Evolutionary conservation across 1,140 invertebrate species (phyloP).

Genomic region (Caenorhabditis briggsae): DNA sequence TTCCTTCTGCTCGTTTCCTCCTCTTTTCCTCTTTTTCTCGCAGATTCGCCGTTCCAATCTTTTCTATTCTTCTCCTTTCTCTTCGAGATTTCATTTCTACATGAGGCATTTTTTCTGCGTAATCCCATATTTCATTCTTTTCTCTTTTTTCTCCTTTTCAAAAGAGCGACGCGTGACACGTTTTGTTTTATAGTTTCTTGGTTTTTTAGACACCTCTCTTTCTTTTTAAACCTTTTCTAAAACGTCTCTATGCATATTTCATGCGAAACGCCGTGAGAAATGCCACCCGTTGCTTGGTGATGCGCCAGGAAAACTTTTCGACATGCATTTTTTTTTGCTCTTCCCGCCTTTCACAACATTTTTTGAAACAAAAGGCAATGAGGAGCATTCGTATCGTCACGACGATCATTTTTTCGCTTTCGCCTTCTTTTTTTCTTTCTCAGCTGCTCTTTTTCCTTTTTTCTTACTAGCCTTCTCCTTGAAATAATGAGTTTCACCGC

Average conservation of each 20-base stretch:
- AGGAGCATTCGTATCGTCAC: slow-evolving; percentile 23
- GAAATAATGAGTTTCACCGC: slow-evolving; percentile 24
- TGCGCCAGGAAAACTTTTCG: not conserved
- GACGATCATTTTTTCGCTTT: slow-evolving; percentile 3
- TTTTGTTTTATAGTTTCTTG: no score
- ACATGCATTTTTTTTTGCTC: not conserved
- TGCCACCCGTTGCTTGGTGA: slow-evolving; percentile 12
- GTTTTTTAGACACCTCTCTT: no score
- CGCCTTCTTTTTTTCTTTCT: not conserved
- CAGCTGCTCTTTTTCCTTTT: not conserved
- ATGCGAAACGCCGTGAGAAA: slow-evolving; percentile 4
- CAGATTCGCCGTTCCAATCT: not conserved
- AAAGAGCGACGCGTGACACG: not conserved
- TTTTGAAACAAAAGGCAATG: not conserved
- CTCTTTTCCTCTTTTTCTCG: not conserved
- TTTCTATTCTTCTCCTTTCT: not conserved
- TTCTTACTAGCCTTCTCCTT: not conserved
- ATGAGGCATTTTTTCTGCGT: slow-evolving; percentile 6
- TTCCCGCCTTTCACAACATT: not conserved
- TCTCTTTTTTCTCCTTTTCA: not conserved
- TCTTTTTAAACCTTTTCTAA: not conserved
- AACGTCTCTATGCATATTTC: not conserved
- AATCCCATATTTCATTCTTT: slow-evolving; percentile 34
- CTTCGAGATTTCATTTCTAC: not conserved
- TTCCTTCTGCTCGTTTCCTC: not conserved